Base-by-base conservation (phyloP, 2,888 invertebrate genomes). In the Campoletis raptor region DNA sequence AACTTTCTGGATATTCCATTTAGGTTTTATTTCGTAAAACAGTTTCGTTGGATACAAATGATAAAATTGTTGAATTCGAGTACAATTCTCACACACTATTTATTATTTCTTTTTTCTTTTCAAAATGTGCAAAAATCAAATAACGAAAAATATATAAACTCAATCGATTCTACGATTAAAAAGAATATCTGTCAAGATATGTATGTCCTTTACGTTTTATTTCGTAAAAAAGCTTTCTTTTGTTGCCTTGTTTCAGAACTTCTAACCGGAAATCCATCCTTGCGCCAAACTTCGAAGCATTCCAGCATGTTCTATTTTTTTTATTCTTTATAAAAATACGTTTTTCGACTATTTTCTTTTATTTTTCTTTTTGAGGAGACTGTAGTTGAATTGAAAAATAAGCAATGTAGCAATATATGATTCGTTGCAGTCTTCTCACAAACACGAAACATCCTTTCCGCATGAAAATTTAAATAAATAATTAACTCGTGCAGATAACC, bases 211-310 rank as follows among this genome's bases (percentile, higher is more conserved):
- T 30, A 61, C 15, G 15, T 30, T 61, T 61, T 61, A 61, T 61
- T 61, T 61, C 61, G 61, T 61, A 40, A 78, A 30, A 57, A 0
- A 30, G 18, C 42, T 54, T 82, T 77, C 45, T 70, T 84, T 30
- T 70, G 48, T 85, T 85, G 8, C 45, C 52, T 73, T 88, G 87
- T 89, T 89, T 87, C 89, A 89, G 89, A 81, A 21, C 57, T 83
- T 84, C 74, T 86, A 76, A 85, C 36, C 12, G 72, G 30, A 52
- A 36, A 57, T n/a, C 21, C 36, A 40, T 30, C 48, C 15, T 52
- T 36, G 74, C 61, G 73, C 48, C 76, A 74, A 77, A 81, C 73
- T 61, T 73, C 15, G 57, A 76, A 73, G 9, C 77, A 83, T 84
- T 83, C 72, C 77, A 70, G 70, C 61, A 42, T 61, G 57, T 57